These are phyloP conservation scores for Gastrophryne carolinensis DNA, from an alignment of 2,797 vertebrate genomes.

Conservation along the genomic window DNA sequence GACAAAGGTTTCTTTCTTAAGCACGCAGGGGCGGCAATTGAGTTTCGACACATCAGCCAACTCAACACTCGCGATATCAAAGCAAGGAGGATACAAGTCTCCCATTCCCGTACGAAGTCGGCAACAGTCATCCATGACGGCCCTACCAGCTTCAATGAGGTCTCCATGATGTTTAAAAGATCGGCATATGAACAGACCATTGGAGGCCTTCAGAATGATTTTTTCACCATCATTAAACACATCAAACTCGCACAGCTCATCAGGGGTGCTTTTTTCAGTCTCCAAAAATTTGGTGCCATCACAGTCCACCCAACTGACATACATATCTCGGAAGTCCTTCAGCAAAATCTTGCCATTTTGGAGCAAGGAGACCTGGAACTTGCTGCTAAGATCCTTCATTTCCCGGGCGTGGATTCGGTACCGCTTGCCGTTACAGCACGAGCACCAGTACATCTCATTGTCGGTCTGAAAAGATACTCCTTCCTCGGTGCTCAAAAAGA, in stretches of 20 bases:
- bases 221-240: slow-evolving; percentile 29
- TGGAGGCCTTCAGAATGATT: slow-evolving; percentile 32
- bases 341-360: slow-evolving; percentile 18
- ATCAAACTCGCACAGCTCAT: slow-evolving; percentile 33
- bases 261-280: slow-evolving; percentile 5
- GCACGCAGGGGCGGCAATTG: neutral
- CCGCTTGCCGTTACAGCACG: neutral
- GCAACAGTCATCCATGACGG: slow-evolving; percentile 6
- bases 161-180: neutral
- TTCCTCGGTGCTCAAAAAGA: slow-evolving; percentile 11
- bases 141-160: neutral
- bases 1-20: slow-evolving; percentile 27
- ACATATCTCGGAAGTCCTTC: slow-evolving; percentile 31
- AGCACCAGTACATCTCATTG: slow-evolving; percentile 36
- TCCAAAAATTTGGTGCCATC: slow-evolving; percentile 9
- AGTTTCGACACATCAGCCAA: slow-evolving; percentile 7
- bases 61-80: slow-evolving; percentile 8
- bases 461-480: slow-evolving; percentile 38
- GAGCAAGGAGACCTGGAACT: slow-evolving; percentile 15
- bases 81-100: slow-evolving; percentile 18
- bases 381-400: slow-evolving; percentile 18
- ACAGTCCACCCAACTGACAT: neutral
- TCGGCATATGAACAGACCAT: slow-evolving; percentile 29
- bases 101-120: slow-evolving; percentile 16
- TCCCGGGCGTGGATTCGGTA: neutral